Evolutionary conservation across 2,797 vertebrate species (phyloP), one percentile per base, ranked within the genome.

Genomic region (Microctenopoma lineatum): DNA sequence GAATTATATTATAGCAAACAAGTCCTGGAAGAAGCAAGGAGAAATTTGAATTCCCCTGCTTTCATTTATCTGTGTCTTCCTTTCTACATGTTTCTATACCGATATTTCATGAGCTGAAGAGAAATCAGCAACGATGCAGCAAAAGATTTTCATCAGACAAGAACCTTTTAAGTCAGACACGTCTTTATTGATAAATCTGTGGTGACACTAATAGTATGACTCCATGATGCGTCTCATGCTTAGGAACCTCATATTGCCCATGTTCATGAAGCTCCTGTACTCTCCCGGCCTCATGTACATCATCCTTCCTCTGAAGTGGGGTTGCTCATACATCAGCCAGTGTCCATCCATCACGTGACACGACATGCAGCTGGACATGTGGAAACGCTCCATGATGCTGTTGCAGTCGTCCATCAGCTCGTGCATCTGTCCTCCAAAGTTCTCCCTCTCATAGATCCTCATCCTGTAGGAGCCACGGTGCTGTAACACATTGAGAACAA

Each of bases 331-430:
- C 77, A 86, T 80, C 64, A 85, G 76, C 83, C 83, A 85, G 73
- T 85, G 80, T 26, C 83, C 79, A 16, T 85, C 82, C 80, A 83
- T 80, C 74, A 83, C 80, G 6, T 85, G 39, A 18, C 80, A 83
- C 2, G 83, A 85, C 83, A 79, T 78, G 77, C 80, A 85, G 77
- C 64, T 75, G 70, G 50, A 58, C 83, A 85, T 85, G 54, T 71
- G 75, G 75, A 62, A 83, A 26, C 83, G 83, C 4, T 80, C 80
- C 71, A 55, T 61, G 58, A 80, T 29, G 67, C 66, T 70, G 26
- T 86, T 73, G 6, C 84, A 86, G 78, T 86, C 84, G 5, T 86
- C 84, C 78, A 75, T 79, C 78, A 86, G 34, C 78, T 86, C 84
- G 7, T 74, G 1, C 59, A 59, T 78, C 68, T 68, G 59, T 4